phyloP scores from a whole-genome alignment of 1,140 invertebrate genomes.

The Drosophila jambulina region DNA sequence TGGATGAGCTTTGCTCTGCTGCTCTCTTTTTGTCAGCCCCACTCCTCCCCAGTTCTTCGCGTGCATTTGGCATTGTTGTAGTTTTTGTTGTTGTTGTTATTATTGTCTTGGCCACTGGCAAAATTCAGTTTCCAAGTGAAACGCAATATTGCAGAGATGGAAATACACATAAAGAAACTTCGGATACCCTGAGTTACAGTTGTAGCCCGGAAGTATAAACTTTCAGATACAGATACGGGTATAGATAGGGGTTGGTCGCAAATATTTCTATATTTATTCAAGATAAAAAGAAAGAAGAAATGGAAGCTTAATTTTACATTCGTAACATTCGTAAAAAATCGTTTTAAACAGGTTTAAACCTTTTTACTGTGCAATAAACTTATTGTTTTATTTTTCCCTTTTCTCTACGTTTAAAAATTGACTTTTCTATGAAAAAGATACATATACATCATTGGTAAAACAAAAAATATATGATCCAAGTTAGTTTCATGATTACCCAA shows the following conservation, averaged over 20 bases:
- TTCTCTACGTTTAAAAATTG: background rate
- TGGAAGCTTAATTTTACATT: background rate
- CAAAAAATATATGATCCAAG: no score
- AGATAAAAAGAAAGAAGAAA: background rate
- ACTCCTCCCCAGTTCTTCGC: background rate
- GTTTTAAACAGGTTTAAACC: background rate
- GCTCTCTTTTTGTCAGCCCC: slow-evolving; percentile 22
- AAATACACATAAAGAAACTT: background rate
- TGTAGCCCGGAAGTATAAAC: background rate
- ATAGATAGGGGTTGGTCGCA: slow-evolving; percentile 6
- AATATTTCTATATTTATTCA: background rate
- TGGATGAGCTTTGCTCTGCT: slow-evolving; percentile 48
- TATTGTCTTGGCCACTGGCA: slow-evolving; percentile 22
- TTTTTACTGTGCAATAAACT: background rate
- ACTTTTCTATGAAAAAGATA: background rate
- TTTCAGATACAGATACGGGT: background rate
- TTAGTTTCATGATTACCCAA: background rate
- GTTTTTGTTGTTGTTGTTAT: slow-evolving; percentile 1
- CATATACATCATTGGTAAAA: no score
- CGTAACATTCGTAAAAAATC: no score
- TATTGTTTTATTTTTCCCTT: background rate
- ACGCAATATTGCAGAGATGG: slow-evolving; percentile 31
- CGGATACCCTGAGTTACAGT: background rate
- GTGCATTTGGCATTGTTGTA: slow-evolving; percentile 15
- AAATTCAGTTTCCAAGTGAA: slow-evolving; percentile 28